Base-by-base conservation (phyloP, 53 echinoderm and acorn worm species). In the Apostichopus leukothele region DNA sequence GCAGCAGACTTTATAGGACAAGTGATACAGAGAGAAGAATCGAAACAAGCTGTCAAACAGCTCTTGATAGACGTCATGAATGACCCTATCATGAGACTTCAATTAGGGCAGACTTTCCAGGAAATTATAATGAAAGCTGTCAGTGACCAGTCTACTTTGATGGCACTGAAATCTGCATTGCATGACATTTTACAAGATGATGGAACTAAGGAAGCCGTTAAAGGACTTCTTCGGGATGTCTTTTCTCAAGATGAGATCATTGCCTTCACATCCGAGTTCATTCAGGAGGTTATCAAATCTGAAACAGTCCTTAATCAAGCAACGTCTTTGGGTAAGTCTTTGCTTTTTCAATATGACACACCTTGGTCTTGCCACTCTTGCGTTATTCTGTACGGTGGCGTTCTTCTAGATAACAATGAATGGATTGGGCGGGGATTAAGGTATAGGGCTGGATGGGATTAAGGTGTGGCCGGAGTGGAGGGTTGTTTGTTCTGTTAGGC, bases 301-400 rank as follows among this genome's bases (percentile, higher is more conserved):
- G 92, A 94, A 51, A 12, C 59, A 13, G 96, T 96, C 8, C 85
- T 96, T 1, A 77, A 73, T 1, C 94, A 96, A 90, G 96, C 96
- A 57, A 96, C 92, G 20, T 63, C 90, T 74, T 88, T 95, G 55
- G 95, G 95, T 93, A 90, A 85, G 84, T 20, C 7, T 57, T 57
- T 57, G 10, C 1, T 57, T 57, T 39, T 39, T 39, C 39, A 39
- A 39, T 39, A 39, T 39, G 39, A 39, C 39, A 39, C 39, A 39
- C 39, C 39, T 39, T 3, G 39, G 27, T 27, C 27, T 27, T 23
- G 23, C 23, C 23, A 23, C 23, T 25, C 25, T 25, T 39, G 39
- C 39, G 39, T 39, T 39, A 39, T 39, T 39, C 39, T 39, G 2
- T 39, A 39, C 39, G 39, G 39, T 39, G 39, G 39, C 39, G 39